Conservation (phyloP, 2,113 vertebrate species). For the Thymallus thymallus region DNA sequence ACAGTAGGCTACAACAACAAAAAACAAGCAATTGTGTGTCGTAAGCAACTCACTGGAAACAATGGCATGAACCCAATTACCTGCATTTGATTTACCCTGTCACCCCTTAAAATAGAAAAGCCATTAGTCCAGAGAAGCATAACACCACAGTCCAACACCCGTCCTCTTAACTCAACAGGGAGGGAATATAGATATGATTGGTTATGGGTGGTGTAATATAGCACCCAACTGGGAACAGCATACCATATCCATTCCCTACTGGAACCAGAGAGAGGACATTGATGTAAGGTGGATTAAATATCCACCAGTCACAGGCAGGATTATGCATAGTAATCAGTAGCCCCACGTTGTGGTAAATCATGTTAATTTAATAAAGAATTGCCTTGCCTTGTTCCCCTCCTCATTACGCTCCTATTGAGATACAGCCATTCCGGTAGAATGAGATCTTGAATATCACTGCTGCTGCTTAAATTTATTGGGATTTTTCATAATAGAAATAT, state of each 20-base stretch:
- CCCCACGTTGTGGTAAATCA: too few relatives aligned
- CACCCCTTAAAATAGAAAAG: slow-evolving; percentile 29
- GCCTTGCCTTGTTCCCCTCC: slow-evolving; percentile 3
- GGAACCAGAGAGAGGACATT: slow-evolving; percentile 20
- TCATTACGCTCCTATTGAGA: slow-evolving; percentile 24
- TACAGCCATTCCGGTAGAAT: slow-evolving; percentile 22
- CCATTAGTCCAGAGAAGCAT: slow-evolving; percentile 35
- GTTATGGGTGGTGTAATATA: slow-evolving; percentile 37
- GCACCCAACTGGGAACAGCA: slow-evolving; percentile 8
- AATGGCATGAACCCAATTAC: neutral
- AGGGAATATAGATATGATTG: slow-evolving; percentile 20
- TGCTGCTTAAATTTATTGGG: neutral
- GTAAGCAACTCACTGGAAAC: neutral
- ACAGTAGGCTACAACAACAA: too few relatives aligned
- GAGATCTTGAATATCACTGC: slow-evolving; percentile 21
- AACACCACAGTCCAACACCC: slow-evolving; percentile 15
- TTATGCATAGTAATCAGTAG: slow-evolving; percentile 30
- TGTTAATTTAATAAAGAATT: slow-evolving; percentile 22
- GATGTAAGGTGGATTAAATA: too few relatives aligned
- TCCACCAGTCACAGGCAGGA: slow-evolving; percentile 5
- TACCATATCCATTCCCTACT: slow-evolving; percentile 22
- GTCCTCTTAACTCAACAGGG: neutral
- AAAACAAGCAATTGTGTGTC: neutral
- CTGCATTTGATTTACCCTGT: neutral
- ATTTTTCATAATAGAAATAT: slow-evolving; percentile 8